A percentile compares a stretch with the other conserved stretches of the same genome.
These are phyloP conservation scores for Anagrus nilaparvatae DNA, from an alignment of 1,140 invertebrate species.

Conservation along the genomic window DNA sequence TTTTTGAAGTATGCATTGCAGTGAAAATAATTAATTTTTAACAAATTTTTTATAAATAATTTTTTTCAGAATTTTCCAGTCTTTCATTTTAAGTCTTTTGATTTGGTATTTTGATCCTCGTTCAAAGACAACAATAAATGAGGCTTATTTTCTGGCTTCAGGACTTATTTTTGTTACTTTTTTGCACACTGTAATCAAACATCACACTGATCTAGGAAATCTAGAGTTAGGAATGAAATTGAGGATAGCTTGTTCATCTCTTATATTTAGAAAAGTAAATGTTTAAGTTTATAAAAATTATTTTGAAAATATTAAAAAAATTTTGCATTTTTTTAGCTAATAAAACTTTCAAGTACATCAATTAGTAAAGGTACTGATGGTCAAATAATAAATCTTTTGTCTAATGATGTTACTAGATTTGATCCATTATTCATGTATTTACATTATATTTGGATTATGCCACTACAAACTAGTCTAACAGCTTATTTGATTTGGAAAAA, in stretches of 20 bases:
- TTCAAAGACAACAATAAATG: conserved; percentile 20
- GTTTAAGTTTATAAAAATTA: conserved; percentile 2
- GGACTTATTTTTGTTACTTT: conserved; percentile 36
- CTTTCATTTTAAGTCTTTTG: conserved; percentile 32
- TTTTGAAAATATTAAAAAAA: neutral
- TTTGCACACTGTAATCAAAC: conserved; percentile 32
- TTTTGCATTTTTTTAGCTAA: conserved; percentile 18
- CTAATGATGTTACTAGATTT: conserved; percentile 62
- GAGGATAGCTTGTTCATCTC: conserved; percentile 42
- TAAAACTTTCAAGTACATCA: conserved; percentile 37
- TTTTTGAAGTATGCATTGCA: conserved; percentile 3
- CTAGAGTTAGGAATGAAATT: conserved; percentile 44
- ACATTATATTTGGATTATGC: conserved; percentile 64
- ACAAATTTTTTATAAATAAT: no score
- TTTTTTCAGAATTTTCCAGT: conserved; percentile 32
- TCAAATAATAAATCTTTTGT: conserved; percentile 77
- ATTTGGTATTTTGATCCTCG: conserved; percentile 40
- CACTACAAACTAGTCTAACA: conserved; percentile 53
- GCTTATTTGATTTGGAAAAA: conserved; percentile 52
- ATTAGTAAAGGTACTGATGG: conserved; percentile 58
- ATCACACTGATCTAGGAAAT: conserved; percentile 35
- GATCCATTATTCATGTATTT: conserved; percentile 38
- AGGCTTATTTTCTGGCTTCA: conserved; percentile 39
- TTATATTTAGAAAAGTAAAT: conserved; percentile 45
- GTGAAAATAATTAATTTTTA: neutral